Conservation (phyloP, 2,113 vertebrate genomes). For the Tachuris rubrigastra region DNA sequence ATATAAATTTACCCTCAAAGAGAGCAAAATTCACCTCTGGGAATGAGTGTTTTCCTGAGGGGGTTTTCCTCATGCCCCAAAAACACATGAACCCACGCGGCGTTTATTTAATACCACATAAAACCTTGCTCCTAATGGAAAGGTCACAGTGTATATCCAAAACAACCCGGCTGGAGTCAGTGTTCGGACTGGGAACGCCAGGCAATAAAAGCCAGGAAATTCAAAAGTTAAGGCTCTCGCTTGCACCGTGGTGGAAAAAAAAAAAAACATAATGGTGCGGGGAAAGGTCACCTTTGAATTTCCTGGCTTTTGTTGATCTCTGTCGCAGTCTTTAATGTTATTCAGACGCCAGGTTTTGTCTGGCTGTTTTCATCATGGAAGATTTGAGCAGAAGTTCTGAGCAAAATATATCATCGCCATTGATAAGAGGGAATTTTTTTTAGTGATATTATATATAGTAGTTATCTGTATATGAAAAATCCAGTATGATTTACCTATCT, state of each 20-base stretch:
- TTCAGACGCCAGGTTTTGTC: slow-evolving; percentile 50
- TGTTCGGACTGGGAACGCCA: not conserved
- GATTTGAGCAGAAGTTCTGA: not conserved
- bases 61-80: not conserved
- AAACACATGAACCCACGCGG: not conserved
- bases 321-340: slow-evolving; percentile 44
- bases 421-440: not conserved
- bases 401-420: not conserved
- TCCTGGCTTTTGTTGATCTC: slow-evolving; percentile 74
- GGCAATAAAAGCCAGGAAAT: slow-evolving; percentile 54
- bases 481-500: not conserved
- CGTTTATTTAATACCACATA: not conserved
- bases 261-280: not conserved
- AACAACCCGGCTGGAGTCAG: not conserved
- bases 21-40: fast-evolving
- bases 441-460: fast-evolving
- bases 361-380: slow-evolving; percentile 32
- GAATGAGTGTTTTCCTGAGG: not conserved
- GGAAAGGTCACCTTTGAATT: slow-evolving; percentile 73
- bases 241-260: slow-evolving; percentile 58
- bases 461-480: fast-evolving
- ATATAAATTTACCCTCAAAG: not conserved
- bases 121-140: not conserved
- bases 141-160: not conserved
- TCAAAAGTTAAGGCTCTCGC: not conserved